Percentiles rank a stretch among this genome's conserved stretches.
phyloP scores from a whole-genome alignment of 2,888 invertebrate species.

The Lymantria dispar region DNA sequence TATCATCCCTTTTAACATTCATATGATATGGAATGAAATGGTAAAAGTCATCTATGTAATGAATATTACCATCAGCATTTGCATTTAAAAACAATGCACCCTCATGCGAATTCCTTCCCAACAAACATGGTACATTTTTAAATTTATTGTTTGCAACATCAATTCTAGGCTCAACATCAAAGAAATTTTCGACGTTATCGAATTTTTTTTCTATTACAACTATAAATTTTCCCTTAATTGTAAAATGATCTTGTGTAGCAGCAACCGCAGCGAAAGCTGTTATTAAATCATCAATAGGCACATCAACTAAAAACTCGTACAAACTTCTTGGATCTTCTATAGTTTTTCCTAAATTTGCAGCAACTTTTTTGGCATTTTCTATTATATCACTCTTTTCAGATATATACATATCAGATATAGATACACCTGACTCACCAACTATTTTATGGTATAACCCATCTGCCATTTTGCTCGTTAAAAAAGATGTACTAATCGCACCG shows the following conservation, averaged over 20 bases:
- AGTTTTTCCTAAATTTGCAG: conserved; percentile 48
- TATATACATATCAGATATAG: conserved; percentile 55
- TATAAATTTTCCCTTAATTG: conserved; percentile 48
- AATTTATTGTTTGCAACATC: conserved; percentile 43
- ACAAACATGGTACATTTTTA: conserved; percentile 47
- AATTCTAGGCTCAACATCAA: conserved; percentile 48
- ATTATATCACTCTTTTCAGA: conserved; percentile 54
- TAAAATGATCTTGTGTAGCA: conserved; percentile 35
- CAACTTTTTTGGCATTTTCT: conserved; percentile 48
- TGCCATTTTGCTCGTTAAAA: conserved; percentile 55
- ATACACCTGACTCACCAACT: conserved; percentile 58
- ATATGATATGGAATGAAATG: conserved; percentile 53
- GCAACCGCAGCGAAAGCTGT: conserved; percentile 47
- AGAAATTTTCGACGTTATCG: conserved; percentile 49
- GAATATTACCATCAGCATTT: conserved; percentile 43
- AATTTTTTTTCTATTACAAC: conserved; percentile 62
- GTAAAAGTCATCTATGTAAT: conserved; percentile 48
- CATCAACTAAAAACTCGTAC: conserved; percentile 45
- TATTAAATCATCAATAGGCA: conserved; percentile 53
- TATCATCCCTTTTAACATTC: conserved; percentile 30
- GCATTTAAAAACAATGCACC: conserved; percentile 52
- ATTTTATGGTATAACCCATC: conserved; percentile 55
- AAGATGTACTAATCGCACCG: conserved; percentile 44
- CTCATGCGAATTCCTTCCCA: conserved; percentile 54
- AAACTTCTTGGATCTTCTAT: conserved; percentile 37